These are phyloP conservation scores for Sabatieria punctata DNA, from an alignment of 2,888 invertebrate species.

Conservation along the genomic window DNA sequence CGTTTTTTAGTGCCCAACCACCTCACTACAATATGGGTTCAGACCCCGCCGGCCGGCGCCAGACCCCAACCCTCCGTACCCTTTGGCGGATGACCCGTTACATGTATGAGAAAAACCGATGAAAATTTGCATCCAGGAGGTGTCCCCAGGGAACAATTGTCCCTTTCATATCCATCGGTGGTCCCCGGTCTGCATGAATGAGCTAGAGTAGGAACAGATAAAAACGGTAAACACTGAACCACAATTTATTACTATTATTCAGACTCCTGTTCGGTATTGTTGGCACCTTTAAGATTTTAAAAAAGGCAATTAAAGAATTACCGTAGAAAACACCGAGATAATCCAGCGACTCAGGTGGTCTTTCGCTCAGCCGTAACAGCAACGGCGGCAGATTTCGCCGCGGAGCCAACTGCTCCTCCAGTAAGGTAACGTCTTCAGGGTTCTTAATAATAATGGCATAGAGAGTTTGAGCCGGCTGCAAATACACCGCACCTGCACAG, in stretches of 20 bases:
- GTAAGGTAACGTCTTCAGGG: slow-evolving; percentile 39
- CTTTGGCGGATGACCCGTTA: too few species aligned
- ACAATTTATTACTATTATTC: background rate
- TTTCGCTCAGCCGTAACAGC: slow-evolving; percentile 63
- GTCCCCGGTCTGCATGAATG: background rate
- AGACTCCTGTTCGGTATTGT: background rate
- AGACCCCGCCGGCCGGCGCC: too few species aligned
- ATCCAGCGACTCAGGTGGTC: slow-evolving; percentile 62
- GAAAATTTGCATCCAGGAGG: too few species aligned
- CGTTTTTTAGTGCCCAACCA: too few species aligned
- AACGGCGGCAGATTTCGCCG: slow-evolving; percentile 69
- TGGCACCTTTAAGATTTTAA: background rate
- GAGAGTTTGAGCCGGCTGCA: too few species aligned
- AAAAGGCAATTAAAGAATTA: background rate
- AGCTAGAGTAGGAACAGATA: background rate
- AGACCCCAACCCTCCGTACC: too few species aligned
- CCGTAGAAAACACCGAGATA: slow-evolving; percentile 58
- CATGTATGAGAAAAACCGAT: too few species aligned
- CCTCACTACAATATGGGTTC: too few species aligned
- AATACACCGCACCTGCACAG: too few species aligned
- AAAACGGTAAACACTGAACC: background rate
- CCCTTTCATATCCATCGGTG: too few species aligned
- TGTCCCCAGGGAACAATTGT: too few species aligned
- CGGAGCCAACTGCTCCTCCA: slow-evolving; percentile 55
- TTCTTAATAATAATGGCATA: too few species aligned